Evolutionary conservation across 2,113 vertebrate genomes (phyloP), one percentile per base, ranked within the genome.

Genomic region (Psettodes erumei): DNA sequence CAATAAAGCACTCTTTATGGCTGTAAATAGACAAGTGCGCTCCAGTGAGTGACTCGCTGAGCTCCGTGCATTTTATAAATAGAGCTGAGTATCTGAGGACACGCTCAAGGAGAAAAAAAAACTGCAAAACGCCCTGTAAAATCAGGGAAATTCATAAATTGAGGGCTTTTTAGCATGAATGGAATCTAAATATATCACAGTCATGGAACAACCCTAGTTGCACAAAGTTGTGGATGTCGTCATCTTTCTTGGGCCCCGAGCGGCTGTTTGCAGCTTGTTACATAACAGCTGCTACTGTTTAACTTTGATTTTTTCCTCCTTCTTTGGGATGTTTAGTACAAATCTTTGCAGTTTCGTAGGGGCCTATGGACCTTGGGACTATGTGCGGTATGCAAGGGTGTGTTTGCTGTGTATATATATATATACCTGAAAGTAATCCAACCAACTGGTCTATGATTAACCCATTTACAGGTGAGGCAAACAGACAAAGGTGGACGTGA

Each of bases 1-100:
- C 90, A 93, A 88, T 85, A 83, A 88, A 86, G 86, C 84, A 55
- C 75, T 83, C 60, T 88, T 81, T 71, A 43, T 56, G 81, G 83
- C 89, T 85, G 79, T n/a, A 91, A 93, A 93, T 92, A 93, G 92
- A 86, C 79, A 64, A 33, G 60, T 61, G 23, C 62, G 85, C 86
- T 89, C 79, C 80, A 84, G 68, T 33, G 87, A 88, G 76, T 69
- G 79, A 58, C 82, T 81, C 48, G 33, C 88, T 91, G 65, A 33
- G 66, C 71, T 87, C 70, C 16, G 59, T 56, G 47, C 63, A 8
- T 60, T 70, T 85, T 91, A 93, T 87, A 93, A 91, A 93, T 92
- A 93, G 89, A 63, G 1, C 58, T 30, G 74, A 83, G 83, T 86
- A 83, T 87, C 81, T 85, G 83, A 91, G 88, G 85, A 90, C 79